phyloP scores from a whole-genome alignment of 2,113 vertebrate species.

The Leucosticte australis region DNA sequence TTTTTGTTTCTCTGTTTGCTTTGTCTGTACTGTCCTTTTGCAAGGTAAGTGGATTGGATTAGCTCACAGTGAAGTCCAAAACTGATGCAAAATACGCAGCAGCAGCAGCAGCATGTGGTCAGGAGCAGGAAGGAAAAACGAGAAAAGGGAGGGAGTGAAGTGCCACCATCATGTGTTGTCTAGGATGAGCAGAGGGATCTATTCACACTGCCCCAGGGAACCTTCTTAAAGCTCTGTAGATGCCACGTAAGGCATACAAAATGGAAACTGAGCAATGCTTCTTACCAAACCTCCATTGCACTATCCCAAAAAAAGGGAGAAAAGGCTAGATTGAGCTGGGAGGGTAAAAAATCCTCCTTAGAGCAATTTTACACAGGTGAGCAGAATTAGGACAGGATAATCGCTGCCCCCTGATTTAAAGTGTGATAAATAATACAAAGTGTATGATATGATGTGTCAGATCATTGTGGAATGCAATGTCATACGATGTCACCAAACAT shows the following conservation, averaged over 20 bases:
- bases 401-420: not conserved
- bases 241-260: not conserved
- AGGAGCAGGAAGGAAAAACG: not conserved
- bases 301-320: not conserved
- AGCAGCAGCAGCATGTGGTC: not conserved
- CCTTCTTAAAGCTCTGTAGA: not conserved
- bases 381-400: not conserved
- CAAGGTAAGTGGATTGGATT: not conserved
- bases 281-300: not conserved
- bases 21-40: not conserved
- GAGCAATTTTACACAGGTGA: not conserved
- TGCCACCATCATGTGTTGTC: rapidly evolving
- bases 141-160: not conserved
- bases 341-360: not conserved
- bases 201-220: not conserved
- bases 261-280: not conserved
- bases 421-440: not conserved
- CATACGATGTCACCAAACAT: not conserved
- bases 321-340: not conserved
- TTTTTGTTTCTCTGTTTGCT: not conserved
- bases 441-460: not conserved
- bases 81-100: not conserved
- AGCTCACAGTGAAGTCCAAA: not conserved
- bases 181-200: not conserved
- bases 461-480: not conserved